A percentile compares a stretch with the other conserved stretches of the same genome.
Conservation (phyloP, 2,888 invertebrate species). For the Cynaeus angustus region DNA sequence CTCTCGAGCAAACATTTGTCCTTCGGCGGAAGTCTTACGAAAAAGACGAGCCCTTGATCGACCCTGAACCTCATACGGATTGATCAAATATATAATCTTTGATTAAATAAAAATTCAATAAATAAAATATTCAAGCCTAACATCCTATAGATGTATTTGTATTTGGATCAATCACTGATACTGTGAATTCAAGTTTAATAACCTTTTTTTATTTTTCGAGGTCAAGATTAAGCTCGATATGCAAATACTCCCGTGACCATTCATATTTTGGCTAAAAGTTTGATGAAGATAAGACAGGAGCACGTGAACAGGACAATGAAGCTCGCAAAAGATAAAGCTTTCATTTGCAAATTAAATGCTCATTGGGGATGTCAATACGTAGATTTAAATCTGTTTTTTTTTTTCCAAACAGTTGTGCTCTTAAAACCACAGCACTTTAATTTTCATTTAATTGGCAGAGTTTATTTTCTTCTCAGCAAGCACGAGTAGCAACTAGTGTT, state of each 20-base stretch:
- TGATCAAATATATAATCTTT: slow-evolving; percentile 31
- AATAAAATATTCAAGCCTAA: slow-evolving; percentile 16
- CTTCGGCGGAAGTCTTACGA: slow-evolving; percentile 20
- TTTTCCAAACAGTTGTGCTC: too few relatives aligned
- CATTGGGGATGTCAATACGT: neutral
- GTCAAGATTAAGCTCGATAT: slow-evolving; percentile 11
- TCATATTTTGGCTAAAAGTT: slow-evolving; percentile 9
- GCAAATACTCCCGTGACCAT: slow-evolving; percentile 33
- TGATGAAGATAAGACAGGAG: slow-evolving; percentile 33
- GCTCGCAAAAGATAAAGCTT: slow-evolving; percentile 13
- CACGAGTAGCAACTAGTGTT: too few relatives aligned
- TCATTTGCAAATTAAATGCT: neutral
- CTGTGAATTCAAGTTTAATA: slow-evolving; percentile 20
- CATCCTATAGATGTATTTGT: slow-evolving; percentile 25
- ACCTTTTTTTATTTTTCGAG: slow-evolving; percentile 2
- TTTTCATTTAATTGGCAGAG: too few relatives aligned
- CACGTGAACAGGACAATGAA: slow-evolving; percentile 19
- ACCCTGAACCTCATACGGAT: slow-evolving; percentile 35
- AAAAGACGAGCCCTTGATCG: slow-evolving; percentile 15
- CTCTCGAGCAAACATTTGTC: slow-evolving; percentile 20
- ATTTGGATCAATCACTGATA: slow-evolving; percentile 27
- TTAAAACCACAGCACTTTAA: too few relatives aligned
- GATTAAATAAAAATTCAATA: slow-evolving; percentile 42
- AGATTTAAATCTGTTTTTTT: neutral
- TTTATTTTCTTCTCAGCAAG: too few relatives aligned